Evolutionary conservation across 1,140 invertebrate species (phyloP), one percentile per base, ranked within the genome.

Genomic region (Parapsyche elsis): DNA sequence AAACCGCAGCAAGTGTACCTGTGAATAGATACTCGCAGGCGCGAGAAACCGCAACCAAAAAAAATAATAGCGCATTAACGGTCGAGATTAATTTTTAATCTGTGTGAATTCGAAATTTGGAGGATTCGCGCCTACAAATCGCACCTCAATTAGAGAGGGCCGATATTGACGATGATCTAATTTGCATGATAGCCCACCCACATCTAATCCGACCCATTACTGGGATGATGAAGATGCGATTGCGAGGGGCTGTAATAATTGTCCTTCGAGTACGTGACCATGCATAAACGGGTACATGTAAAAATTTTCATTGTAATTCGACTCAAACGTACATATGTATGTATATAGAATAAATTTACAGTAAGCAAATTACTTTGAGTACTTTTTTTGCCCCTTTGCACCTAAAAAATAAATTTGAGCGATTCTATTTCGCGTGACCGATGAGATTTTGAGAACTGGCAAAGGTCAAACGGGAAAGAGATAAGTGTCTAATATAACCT

Each of bases 1-100:
- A 80, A 80, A 80, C 79, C 38, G 79, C 79, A 80, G 71, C 49
- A 53, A 24, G 30, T n/a, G 12, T 14, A 80, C 77, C 14, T 38
- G 49, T 24, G 24, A 71, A 64, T 75, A 80, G 75, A 38, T 38
- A 38, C 30, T 4, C 30, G 7, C 30, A 38, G 30, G 7, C 2
- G 2, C 1, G 30, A 38, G 30, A 26, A 73, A 45, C 9, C 26
- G 26, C 44, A 73, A 38, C 30, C 30, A 1, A 7, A 38, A 38
- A 38, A 38, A 38, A 73, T 19, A 23, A 67, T 67, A 12, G 16
- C 19, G 64, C 64, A 24, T 67, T 24, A 16, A 64, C 12, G 24
- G n/a, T 24, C 16, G 12, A 26, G 64, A 21, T 57, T 21, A n/a
- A 38, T 38, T 38, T 38, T 38, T 38, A 38, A 38, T 38, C 30